Conservation (phyloP, 2,797 vertebrate species). For the Prionace glauca region DNA sequence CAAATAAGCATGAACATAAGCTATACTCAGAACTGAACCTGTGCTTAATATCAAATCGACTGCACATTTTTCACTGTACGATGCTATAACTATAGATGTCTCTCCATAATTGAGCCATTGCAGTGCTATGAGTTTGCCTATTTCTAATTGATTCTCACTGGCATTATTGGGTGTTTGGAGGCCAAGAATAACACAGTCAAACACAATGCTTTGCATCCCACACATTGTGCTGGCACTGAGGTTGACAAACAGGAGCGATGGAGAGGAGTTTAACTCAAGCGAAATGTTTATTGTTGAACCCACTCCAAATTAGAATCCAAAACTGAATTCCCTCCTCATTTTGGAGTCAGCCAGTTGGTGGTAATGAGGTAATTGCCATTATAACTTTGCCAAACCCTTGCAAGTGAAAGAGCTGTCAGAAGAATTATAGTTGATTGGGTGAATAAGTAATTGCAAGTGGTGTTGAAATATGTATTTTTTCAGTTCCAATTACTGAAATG, state of each 20-base stretch:
- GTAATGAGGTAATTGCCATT: neutral
- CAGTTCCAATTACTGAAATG: neutral
- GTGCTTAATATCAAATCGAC: neutral
- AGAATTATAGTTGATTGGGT: neutral
- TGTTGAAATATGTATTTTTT: neutral
- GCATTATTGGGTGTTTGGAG: neutral
- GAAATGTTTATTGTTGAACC: neutral
- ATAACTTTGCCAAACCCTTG: neutral
- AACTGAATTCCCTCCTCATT: neutral
- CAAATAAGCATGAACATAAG: neutral
- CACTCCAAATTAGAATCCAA: neutral
- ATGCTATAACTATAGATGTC: too few relatives aligned
- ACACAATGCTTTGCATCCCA: too few relatives aligned
- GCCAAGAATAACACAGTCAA: conserved; percentile 9
- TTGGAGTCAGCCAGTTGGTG: neutral
- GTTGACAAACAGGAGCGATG: neutral
- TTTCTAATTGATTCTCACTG: neutral
- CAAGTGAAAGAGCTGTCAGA: neutral
- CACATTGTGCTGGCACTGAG: neutral
- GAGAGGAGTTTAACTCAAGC: neutral
- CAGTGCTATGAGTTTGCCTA: neutral
- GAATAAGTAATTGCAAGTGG: neutral
- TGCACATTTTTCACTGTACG: neutral
- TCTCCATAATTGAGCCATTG: neutral
- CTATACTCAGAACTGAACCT: neutral